These are phyloP conservation scores for Pseudopodoces humilis DNA, from an alignment of 2,113 vertebrate genomes.

Conservation along the genomic window DNA sequence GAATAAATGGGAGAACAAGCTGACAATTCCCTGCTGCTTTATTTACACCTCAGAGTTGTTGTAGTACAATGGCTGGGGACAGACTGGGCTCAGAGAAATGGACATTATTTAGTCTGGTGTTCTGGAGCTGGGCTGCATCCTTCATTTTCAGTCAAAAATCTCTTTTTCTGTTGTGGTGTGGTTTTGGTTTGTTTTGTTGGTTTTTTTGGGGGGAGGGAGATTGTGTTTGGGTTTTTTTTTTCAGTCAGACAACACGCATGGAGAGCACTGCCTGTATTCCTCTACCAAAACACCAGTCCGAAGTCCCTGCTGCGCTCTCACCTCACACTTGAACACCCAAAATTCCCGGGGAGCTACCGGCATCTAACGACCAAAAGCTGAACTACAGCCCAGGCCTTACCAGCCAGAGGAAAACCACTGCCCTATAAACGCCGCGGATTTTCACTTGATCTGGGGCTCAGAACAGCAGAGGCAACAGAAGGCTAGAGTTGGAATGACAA, in stretches of 20 bases:
- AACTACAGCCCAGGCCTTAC: neutral
- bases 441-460: neutral
- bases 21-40: neutral
- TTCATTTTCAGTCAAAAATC: neutral
- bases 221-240: neutral
- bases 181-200: neutral
- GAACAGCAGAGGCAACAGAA: neutral
- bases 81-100: neutral
- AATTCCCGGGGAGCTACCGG: slow-evolving; percentile 46
- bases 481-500: neutral
- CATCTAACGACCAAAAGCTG: slow-evolving; percentile 61
- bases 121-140: neutral
- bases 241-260: neutral
- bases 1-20: neutral
- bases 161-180: neutral
- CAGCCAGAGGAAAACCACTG: neutral
- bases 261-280: neutral
- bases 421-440: neutral
- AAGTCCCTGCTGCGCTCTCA: neutral
- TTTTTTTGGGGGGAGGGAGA: neutral
- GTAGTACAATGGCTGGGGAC: neutral
- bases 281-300: neutral
- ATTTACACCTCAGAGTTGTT: neutral
- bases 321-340: neutral
- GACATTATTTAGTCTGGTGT: neutral